Evolutionary conservation across 2,113 vertebrate genomes (phyloP).

Genomic region (Charina bottae): DNA sequence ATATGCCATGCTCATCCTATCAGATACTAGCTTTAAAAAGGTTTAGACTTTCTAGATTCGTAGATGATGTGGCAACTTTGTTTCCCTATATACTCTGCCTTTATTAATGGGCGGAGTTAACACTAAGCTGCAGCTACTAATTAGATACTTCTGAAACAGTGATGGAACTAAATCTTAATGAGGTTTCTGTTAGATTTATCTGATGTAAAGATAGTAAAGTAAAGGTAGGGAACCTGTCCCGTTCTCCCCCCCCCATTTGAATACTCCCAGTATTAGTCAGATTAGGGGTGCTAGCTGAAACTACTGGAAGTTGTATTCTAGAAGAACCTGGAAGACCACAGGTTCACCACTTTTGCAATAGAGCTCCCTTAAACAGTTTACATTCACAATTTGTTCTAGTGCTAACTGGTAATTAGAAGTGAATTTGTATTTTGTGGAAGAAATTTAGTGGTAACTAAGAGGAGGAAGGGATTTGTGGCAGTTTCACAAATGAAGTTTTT

Average conservation of each 20-base stretch:
- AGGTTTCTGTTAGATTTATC: not conserved
- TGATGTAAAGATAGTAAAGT: not conserved
- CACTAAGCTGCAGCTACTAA: not conserved
- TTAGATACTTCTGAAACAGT: not conserved
- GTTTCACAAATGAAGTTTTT: not conserved
- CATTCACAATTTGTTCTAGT: not conserved
- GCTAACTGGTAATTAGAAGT: not conserved
- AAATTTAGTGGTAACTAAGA: not conserved
- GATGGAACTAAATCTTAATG: not conserved
- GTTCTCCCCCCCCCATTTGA: no score
- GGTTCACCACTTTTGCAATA: not conserved
- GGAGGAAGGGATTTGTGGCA: not conserved
- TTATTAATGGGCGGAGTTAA: not conserved
- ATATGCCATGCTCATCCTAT: not conserved
- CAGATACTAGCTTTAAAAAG: not conserved
- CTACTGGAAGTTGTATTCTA: no score
- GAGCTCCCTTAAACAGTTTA: not conserved
- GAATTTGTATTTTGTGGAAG: not conserved
- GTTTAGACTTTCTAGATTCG: not conserved
- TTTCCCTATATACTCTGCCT: not conserved
- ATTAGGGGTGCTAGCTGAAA: no score
- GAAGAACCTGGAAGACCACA: not conserved
- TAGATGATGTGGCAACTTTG: not conserved
- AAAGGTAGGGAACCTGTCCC: not conserved
- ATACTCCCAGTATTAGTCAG: no score